These are phyloP conservation scores for Ictalurus punctatus DNA, from an alignment of 2,113 vertebrate genomes.

Conservation along the genomic window DNA sequence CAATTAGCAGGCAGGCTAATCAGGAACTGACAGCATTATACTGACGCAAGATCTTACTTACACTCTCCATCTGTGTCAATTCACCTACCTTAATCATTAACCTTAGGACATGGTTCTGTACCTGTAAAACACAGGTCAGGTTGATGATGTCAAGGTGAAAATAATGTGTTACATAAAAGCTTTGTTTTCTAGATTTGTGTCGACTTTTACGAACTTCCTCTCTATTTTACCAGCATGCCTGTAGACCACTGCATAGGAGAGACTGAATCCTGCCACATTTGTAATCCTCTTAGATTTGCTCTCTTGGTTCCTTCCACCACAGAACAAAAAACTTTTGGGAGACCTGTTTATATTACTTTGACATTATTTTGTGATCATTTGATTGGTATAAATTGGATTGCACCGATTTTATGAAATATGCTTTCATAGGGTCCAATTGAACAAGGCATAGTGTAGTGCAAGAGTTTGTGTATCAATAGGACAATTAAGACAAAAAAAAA, in stretches of 20 bases:
- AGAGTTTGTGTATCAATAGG: background rate
- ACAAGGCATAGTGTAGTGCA: background rate
- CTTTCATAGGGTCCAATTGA: background rate
- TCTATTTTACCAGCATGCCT: background rate
- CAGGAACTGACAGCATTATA: constrained; percentile 50
- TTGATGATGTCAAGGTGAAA: constrained; percentile 24
- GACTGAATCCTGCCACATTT: background rate
- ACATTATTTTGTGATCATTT: background rate
- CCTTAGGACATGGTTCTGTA: constrained; percentile 2
- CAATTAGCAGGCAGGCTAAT: constrained; percentile 44
- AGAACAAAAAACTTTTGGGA: background rate
- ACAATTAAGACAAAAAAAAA: background rate
- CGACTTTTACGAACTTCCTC: background rate
- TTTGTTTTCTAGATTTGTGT: background rate
- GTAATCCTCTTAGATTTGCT: background rate
- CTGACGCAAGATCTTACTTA: constrained; percentile 70
- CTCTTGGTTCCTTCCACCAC: background rate
- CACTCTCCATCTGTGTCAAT: constrained; percentile 59
- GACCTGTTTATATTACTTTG: background rate
- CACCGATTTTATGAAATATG: background rate
- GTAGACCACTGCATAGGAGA: background rate
- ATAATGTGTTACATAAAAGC: background rate
- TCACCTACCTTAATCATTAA: constrained; percentile 49
- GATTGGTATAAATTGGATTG: background rate
- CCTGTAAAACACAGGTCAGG: background rate